Percentiles rank a stretch among this genome's conserved stretches.
Evolutionary conservation across 30 jellyfish, hydroid and myxozoan genomes (phyloP).

Genomic region (Haliclystus octoradiatus): DNA sequence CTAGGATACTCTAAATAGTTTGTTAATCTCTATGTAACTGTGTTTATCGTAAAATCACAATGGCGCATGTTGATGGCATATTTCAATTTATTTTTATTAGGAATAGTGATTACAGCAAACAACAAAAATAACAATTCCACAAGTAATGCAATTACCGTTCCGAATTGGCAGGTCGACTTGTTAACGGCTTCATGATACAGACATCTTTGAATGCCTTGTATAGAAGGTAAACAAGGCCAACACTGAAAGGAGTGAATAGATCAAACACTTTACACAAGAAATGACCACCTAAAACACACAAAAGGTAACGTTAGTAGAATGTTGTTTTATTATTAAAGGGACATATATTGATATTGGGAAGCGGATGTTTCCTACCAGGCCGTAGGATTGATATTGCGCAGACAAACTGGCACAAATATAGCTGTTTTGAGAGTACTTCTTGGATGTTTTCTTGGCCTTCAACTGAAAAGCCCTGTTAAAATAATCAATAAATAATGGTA

Average conservation of each 20-base stretch:
- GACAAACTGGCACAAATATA: conserved; percentile 78
- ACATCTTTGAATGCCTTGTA: conserved; percentile 59
- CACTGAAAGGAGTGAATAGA: conserved; percentile 83
- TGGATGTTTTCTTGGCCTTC: conserved; percentile 96
- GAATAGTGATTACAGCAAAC: no score
- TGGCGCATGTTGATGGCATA: no score
- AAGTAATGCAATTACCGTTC: no score
- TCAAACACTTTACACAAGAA: conserved; percentile 84
- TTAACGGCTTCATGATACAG: conserved; percentile 76
- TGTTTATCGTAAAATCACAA: no score
- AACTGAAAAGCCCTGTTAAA: conserved; percentile 77
- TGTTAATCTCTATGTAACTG: no score
- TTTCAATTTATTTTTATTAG: no score
- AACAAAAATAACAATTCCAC: no score
- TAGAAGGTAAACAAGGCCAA: conserved; percentile 73
- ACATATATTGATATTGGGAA: no score
- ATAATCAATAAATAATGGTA: neutral
- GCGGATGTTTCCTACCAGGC: conserved; percentile 18
- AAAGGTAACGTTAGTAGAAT: neutral
- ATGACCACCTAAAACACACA: conserved; percentile 67
- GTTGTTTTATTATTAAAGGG: no score
- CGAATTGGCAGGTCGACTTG: conserved; percentile 97
- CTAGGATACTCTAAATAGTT: no score
- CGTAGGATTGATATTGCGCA: conserved; percentile 82
- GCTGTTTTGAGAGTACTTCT: conserved; percentile 86